Percentiles rank a stretch among this genome's conserved stretches.
Evolutionary conservation across 1,140 invertebrate species (phyloP).

Genomic region (Neuroterus valhalla): DNA sequence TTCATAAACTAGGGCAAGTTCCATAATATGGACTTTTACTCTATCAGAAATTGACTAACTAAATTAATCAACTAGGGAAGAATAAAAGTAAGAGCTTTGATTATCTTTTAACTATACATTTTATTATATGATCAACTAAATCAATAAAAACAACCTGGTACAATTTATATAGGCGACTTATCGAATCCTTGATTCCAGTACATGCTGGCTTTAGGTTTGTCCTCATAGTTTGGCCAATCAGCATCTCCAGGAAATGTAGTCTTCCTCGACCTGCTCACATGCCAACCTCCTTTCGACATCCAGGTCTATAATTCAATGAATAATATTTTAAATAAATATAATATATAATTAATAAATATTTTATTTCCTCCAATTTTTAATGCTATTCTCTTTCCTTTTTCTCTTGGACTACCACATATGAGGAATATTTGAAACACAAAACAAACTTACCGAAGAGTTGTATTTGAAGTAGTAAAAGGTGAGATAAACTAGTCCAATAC

Average conservation of each 20-base stretch:
- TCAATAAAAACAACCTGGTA: not conserved
- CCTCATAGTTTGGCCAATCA: constrained; percentile 78
- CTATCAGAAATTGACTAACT: too few relatives aligned
- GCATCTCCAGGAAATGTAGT: constrained; percentile 80
- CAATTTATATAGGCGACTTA: constrained; percentile 74
- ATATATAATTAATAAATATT: constrained; percentile 21
- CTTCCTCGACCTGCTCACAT: constrained; percentile 66
- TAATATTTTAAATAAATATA: constrained; percentile 43
- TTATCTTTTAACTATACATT: not conserved
- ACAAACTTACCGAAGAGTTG: constrained; percentile 80
- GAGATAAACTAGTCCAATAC: constrained; percentile 72
- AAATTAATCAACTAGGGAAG: too few relatives aligned
- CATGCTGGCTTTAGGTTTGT: constrained; percentile 76
- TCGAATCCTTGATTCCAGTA: constrained; percentile 84
- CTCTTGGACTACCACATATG: not conserved
- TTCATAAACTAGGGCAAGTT: too few relatives aligned
- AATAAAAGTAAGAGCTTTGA: not conserved
- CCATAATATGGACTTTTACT: too few relatives aligned
- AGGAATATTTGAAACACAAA: not conserved
- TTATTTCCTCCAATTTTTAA: not conserved
- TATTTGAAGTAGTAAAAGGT: constrained; percentile 87
- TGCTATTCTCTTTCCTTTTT: not conserved
- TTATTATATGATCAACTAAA: constrained; percentile 20
- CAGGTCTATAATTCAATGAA: constrained; percentile 76
- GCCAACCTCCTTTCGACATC: constrained; percentile 81